A percentile compares a stretch with the other conserved stretches of the same genome.
phyloP scores from a whole-genome alignment of 2,888 invertebrate species.

The Branchellion lobata region DNA sequence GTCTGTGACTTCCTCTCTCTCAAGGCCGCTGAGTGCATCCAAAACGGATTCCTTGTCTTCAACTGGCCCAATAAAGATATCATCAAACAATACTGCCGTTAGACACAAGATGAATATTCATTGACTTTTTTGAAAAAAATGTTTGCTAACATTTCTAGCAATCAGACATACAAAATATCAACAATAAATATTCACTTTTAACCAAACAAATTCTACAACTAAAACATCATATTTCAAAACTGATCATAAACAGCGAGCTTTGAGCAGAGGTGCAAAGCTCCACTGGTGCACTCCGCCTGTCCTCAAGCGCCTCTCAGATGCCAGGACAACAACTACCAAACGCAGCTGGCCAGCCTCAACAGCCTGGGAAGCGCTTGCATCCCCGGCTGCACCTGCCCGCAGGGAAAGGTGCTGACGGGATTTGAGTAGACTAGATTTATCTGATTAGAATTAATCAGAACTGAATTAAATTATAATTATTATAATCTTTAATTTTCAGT shows the following conservation, averaged over 20 bases:
- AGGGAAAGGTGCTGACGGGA: conserved; percentile 71
- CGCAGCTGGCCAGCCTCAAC: neutral
- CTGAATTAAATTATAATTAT: no score
- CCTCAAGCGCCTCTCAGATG: conserved; percentile 4
- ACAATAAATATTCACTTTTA: no score
- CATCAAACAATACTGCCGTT: conserved; percentile 22
- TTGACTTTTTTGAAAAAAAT: no score
- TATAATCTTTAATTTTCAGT: no score
- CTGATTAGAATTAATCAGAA: no score
- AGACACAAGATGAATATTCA: no score
- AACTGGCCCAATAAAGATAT: conserved; percentile 26
- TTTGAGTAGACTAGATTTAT: no score
- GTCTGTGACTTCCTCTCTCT: conserved; percentile 28
- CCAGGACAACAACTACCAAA: conserved; percentile 9
- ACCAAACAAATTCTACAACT: no score
- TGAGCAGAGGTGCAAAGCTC: neutral
- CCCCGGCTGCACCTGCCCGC: conserved; percentile 84
- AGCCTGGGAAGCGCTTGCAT: conserved; percentile 68
- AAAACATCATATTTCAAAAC: no score
- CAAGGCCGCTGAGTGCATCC: conserved; percentile 28
- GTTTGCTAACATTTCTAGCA: no score
- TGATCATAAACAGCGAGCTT: neutral
- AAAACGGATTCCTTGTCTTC: conserved; percentile 26
- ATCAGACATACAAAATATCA: no score
- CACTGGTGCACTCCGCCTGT: conserved; percentile 2